Evolutionary conservation across 2,888 invertebrate species (phyloP), one percentile per base, ranked within the genome.

Genomic region (Stenotaenia linearis): DNA sequence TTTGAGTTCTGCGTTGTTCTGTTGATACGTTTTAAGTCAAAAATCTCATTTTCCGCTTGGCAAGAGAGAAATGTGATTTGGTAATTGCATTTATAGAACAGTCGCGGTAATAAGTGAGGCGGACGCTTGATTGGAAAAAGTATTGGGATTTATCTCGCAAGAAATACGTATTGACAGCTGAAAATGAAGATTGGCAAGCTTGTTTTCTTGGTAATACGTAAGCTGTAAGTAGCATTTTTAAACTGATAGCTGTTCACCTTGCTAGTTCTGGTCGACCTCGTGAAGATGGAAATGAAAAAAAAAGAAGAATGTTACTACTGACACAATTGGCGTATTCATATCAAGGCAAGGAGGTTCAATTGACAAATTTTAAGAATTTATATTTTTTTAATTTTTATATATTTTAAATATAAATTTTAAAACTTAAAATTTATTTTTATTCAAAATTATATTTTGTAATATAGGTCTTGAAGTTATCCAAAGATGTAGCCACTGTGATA

Each of bases 11-110:
- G 25, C 4, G 69, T 69, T 28, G 10, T 23, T 25, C 9, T 69
- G 69, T 25, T 4, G 69, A 32, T 28, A n/a, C n/a, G 9, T 69
- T 69, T 28, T 28, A 28, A 69, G 25, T 28, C 10, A 69, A 69
- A 56, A 69, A 69, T 25, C 28, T 69, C 69, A 69, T 69, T 69
- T 69, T 69, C 69, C 69, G 28, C 12, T 69, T 69, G 69, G 28
- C n/a, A 23, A 69, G 28, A 69, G 28, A 69, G 25, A 69, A 69
- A 69, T 69, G 12, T 69, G 69, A 69, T 69, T 69, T 69, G 28
- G 69, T 69, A 69, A 69, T 69, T 69, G 69, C 69, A 69, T 69
- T 69, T 69, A 28, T 69, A 28, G 28, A 69, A 1, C 69, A 69
- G 69, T 45, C 23, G 15, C 69, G 1, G 9, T 69, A 69, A 69